Evolutionary conservation across 2,797 vertebrate genomes (phyloP).

Genomic region (Lacerta bilineata): DNA sequence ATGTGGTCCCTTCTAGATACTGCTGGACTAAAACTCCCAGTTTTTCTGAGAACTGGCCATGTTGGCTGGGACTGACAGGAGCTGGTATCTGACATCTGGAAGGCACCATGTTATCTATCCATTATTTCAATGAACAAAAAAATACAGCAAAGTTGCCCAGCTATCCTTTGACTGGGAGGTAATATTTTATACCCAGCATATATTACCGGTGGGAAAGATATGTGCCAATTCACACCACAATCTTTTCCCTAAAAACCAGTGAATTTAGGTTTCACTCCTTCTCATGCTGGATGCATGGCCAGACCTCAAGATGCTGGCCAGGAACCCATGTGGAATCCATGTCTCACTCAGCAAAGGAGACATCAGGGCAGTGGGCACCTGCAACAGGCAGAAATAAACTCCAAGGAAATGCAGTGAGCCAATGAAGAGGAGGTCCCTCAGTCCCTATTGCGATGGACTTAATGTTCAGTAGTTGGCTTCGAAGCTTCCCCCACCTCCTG

Average conservation of each 20-base stretch:
- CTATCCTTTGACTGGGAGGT: background rate
- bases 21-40: no score
- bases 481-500: background rate
- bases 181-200: background rate
- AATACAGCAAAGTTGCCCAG: background rate
- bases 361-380: background rate
- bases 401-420: background rate
- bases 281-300: background rate
- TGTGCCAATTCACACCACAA: background rate
- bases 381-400: background rate
- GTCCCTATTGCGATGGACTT: background rate
- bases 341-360: background rate
- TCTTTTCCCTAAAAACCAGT: background rate
- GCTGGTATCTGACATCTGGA: no score
- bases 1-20: no score
- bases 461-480: background rate
- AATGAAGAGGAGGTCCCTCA: background rate
- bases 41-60: no score
- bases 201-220: background rate
- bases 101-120: no score
- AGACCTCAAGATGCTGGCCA: background rate
- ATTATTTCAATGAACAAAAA: background rate
- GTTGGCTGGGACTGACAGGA: no score
- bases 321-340: background rate
- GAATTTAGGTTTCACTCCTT: background rate